Evolutionary conservation across 2,888 invertebrate genomes (phyloP), one percentile per base, ranked within the genome.

Genomic region (Ennomos fuscantarius): DNA sequence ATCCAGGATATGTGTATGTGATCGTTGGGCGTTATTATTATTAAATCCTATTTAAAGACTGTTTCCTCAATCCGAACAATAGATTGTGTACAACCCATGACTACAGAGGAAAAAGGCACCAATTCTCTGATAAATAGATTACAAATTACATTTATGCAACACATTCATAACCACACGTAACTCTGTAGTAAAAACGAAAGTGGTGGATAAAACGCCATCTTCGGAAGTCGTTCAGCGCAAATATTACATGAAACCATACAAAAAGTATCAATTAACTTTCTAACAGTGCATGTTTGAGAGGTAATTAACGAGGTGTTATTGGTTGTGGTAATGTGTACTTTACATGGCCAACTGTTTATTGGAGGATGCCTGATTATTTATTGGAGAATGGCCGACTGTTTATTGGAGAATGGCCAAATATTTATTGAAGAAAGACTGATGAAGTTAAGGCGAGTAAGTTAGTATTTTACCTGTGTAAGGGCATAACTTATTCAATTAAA

Each of bases 191-290:
- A 41, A 48, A 41, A 33, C 40, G 49, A 49, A 49, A 49, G 49
- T 34, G 33, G 15, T 2, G 40, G 33, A 24, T 32, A 39, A 40
- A 31, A 36, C 46, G 36, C 36, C 45, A 47, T 36, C 40, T 13
- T 48, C 5, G 40, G 10, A 37, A 12, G 49, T 49, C 40, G 41
- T 12, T 40, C 45, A 31, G 32, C 49, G 49, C 24, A 39, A 32
- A 49, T 49, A 40, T 49, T 41, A 34, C 41, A 52, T 37, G 32
- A n/a, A 45, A 40, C 33, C 44, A 45, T 45, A 52, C 39, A 52
- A 45, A 34, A 39, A 52, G 44, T 40, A 52, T 44, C 52, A 45
- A 44, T 52, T 52, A 57, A 57, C 57, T 52, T 57, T 57, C 57
- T 52, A 52, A 39, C 12, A 34, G 13, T 42, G 46, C 51, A 56